Evolutionary conservation across 1,140 invertebrate species (phyloP).

Genomic region (Pectinophora gossypiella): DNA sequence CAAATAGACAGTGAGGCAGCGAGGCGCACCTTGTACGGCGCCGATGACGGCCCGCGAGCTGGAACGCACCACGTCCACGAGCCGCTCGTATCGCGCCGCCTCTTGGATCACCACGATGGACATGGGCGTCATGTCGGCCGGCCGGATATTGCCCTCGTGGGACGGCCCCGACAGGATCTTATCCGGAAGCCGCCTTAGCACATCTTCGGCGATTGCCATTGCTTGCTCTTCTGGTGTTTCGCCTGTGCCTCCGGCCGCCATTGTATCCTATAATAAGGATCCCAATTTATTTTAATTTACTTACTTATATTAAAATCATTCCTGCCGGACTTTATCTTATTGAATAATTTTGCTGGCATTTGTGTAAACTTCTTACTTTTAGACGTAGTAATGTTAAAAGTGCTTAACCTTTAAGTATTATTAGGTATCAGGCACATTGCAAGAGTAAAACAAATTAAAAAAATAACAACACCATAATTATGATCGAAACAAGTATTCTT

Average conservation of each 20-base stretch:
- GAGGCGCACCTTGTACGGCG: slow-evolving; percentile 90
- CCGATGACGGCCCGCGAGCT: slow-evolving; percentile 90
- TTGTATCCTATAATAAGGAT: slow-evolving; percentile 54
- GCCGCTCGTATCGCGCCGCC: slow-evolving; percentile 92
- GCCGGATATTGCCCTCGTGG: slow-evolving; percentile 86
- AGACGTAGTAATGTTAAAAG: too few relatives aligned
- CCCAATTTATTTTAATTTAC: too few relatives aligned
- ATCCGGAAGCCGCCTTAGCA: slow-evolving; percentile 83
- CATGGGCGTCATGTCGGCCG: slow-evolving; percentile 85
- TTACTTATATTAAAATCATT: too few relatives aligned
- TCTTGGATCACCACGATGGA: slow-evolving; percentile 96
- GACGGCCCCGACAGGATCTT: slow-evolving; percentile 82
- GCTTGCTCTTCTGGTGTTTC: slow-evolving; percentile 82
- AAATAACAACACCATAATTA: too few relatives aligned
- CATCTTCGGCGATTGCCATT: slow-evolving; percentile 81
- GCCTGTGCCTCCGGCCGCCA: slow-evolving; percentile 65
- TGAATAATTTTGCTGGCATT: too few relatives aligned
- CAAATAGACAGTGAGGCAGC: too few relatives aligned
- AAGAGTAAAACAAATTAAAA: too few relatives aligned
- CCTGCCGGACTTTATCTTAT: too few relatives aligned
- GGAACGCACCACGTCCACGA: slow-evolving; percentile 83
- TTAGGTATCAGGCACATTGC: too few relatives aligned
- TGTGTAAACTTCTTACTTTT: too few relatives aligned
- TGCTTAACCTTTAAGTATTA: too few relatives aligned
- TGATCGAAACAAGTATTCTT: too few relatives aligned